These are phyloP conservation scores for Lanistes nyassanus DNA, from an alignment of 1,140 invertebrate genomes.

Conservation along the genomic window DNA sequence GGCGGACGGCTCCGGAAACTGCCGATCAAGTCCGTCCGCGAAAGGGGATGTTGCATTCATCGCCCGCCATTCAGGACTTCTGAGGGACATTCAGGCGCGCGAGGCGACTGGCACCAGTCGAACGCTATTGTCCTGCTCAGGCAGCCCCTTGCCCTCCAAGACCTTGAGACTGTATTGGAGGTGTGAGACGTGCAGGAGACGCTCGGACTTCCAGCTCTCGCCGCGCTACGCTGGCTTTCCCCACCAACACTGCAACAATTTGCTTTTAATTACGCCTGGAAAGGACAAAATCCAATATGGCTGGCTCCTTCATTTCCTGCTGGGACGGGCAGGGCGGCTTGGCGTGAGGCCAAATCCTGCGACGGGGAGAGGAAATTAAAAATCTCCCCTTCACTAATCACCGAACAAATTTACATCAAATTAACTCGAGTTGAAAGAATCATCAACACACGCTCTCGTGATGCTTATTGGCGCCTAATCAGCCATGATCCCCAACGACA, in stretches of 20 bases:
- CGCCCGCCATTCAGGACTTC: neutral
- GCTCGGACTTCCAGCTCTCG: no score
- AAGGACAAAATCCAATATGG: conserved; percentile 44
- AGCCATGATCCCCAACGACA: neutral
- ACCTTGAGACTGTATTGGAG: no score
- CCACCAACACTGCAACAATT: conserved; percentile 35
- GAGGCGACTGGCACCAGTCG: no score
- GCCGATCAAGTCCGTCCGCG: conserved; percentile 15
- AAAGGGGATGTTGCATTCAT: conserved; percentile 9
- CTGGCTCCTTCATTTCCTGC: conserved; percentile 50
- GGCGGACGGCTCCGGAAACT: conserved; percentile 25
- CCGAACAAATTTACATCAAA: conserved; percentile 46
- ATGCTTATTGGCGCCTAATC: conserved; percentile 22
- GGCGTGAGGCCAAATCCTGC: conserved; percentile 32
- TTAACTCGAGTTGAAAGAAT: conserved; percentile 42
- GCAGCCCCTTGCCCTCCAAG: no score
- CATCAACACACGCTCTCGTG: conserved; percentile 24
- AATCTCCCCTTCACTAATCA: conserved; percentile 40
- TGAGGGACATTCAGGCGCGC: no score
- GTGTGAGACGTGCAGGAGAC: no score
- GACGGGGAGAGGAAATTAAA: conserved; percentile 46
- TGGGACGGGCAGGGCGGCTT: conserved; percentile 34
- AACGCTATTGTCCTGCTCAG: no score
- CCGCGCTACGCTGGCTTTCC: neutral
- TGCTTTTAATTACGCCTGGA: conserved; percentile 34